These are phyloP conservation scores for Patiria miniata DNA, from an alignment of 35 echinoderm and acorn worm genomes.

Conservation along the genomic window DNA sequence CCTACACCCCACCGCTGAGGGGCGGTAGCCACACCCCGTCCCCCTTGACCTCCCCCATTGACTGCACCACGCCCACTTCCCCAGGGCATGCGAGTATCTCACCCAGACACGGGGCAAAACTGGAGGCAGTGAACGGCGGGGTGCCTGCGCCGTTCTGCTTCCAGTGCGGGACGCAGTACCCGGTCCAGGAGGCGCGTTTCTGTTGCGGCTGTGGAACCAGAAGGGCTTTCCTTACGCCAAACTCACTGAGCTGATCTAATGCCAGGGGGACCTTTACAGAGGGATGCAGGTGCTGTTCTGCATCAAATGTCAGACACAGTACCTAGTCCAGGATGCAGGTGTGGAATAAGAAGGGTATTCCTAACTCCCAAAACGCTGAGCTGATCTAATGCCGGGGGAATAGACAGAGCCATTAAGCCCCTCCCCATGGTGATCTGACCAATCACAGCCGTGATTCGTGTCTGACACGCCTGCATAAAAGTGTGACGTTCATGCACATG, in stretches of 20 bases:
- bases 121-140: constrained; percentile 22
- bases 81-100: neutral
- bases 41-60: neutral
- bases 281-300: too few relatives aligned
- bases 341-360: too few relatives aligned
- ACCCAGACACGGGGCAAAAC: neutral
- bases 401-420: too few relatives aligned
- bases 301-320: too few relatives aligned
- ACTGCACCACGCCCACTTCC: neutral
- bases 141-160: constrained; percentile 62
- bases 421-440: too few relatives aligned
- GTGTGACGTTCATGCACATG: too few relatives aligned
- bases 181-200: constrained; percentile 55
- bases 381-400: too few relatives aligned
- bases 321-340: too few relatives aligned
- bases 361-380: too few relatives aligned
- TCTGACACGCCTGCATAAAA: too few relatives aligned
- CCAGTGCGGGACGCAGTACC: constrained; percentile 64
- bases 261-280: neutral
- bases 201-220: constrained; percentile 70
- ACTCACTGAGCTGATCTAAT: neutral
- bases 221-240: constrained; percentile 54
- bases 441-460: too few relatives aligned
- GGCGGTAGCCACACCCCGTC: neutral
- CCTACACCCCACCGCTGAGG: neutral